A percentile compares a stretch with the other conserved stretches of the same genome.
Conservation (phyloP, 64 coral and sea anemone species). For the Stichodactyla mertensii region DNA sequence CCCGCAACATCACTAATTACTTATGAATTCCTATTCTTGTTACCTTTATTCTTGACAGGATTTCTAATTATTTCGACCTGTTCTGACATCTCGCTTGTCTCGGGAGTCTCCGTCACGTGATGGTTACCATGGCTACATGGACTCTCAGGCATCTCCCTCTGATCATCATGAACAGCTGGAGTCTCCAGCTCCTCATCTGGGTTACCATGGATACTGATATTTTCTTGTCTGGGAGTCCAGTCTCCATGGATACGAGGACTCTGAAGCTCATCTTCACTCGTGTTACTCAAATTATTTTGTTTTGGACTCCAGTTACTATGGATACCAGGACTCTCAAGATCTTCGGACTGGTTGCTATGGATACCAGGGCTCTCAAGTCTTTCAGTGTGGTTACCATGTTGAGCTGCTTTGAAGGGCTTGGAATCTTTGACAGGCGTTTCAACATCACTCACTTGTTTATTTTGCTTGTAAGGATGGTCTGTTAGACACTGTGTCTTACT, state of each 20-base stretch:
- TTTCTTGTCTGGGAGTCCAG: not conserved
- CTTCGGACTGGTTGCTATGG: not conserved
- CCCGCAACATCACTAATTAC: no score
- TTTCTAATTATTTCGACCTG: not conserved
- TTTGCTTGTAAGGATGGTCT: not conserved
- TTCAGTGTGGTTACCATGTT: not conserved
- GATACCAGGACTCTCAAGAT: not conserved
- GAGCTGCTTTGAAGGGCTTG: not conserved
- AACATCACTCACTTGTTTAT: not conserved
- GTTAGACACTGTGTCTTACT: not conserved
- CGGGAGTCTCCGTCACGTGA: not conserved
- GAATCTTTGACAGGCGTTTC: not conserved
- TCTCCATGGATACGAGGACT: not conserved
- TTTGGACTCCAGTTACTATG: not conserved
- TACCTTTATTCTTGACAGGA: not conserved
- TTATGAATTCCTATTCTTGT: not conserved
- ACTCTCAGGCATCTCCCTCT: not conserved
- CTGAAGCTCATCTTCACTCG: not conserved
- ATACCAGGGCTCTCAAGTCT: not conserved
- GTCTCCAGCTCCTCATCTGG: not conserved
- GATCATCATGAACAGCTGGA: not conserved
- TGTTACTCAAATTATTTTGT: no score
- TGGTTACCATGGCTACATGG: not conserved
- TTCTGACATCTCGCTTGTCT: not conserved
- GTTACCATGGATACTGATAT: not conserved